Percentiles rank a stretch among this genome's conserved stretches.
phyloP scores from a whole-genome alignment of 2,888 invertebrate genomes.

The Ptilodon capucinus region DNA sequence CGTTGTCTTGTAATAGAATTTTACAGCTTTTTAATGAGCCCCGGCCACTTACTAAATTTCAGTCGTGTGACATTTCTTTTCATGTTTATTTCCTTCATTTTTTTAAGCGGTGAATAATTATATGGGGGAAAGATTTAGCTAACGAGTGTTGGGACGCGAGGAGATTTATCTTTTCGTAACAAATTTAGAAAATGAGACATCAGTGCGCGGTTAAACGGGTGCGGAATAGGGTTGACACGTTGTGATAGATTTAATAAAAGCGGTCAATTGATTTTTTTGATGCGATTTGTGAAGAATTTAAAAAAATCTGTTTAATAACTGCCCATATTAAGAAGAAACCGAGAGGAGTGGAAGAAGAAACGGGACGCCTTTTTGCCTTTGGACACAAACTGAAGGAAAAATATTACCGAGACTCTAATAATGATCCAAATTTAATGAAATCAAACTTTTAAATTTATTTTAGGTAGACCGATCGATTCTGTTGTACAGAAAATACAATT shows the following conservation, averaged over 20 bases:
- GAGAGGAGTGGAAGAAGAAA: too few species aligned
- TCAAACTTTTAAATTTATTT: too few species aligned
- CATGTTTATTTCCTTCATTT: constrained; percentile 63
- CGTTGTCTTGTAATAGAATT: constrained; percentile 67
- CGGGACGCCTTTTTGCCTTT: too few species aligned
- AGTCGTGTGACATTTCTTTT: constrained; percentile 66
- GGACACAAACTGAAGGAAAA: too few species aligned
- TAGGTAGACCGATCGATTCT: too few species aligned
- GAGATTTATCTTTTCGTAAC: constrained; percentile 80
- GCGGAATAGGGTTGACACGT: constrained; percentile 31
- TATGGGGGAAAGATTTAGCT: constrained; percentile 73
- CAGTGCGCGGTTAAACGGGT: constrained; percentile 51
- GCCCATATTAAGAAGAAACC: too few species aligned
- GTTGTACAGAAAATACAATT: too few species aligned
- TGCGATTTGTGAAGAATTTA: too few species aligned
- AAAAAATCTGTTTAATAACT: too few species aligned
- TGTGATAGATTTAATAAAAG: background rate
- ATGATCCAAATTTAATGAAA: too few species aligned
- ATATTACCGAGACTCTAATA: too few species aligned
- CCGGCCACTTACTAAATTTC: constrained; percentile 73
- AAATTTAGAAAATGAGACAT: constrained; percentile 82
- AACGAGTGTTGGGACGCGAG: constrained; percentile 71
- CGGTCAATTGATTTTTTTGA: background rate
- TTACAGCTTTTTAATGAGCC: constrained; percentile 80
- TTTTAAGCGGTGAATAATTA: constrained; percentile 70